These are phyloP conservation scores for Oscheius sp. DNA, from an alignment of 1,140 invertebrate genomes.

Conservation along the genomic window DNA sequence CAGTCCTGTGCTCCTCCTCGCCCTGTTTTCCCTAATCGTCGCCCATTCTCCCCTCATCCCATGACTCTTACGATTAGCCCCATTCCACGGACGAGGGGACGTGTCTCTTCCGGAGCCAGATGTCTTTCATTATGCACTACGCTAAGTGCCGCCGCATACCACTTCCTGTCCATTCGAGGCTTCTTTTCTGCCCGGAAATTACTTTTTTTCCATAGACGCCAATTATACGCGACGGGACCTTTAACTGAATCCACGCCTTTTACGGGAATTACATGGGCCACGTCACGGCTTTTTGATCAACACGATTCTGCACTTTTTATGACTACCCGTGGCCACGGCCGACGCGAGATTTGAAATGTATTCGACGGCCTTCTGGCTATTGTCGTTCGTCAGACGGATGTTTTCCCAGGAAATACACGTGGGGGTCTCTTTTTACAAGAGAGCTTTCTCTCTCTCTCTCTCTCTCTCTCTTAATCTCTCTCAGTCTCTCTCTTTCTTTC, in stretches of 20 bases:
- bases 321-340: too few species aligned
- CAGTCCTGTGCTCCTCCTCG: not conserved
- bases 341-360: too few species aligned
- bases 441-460: not conserved
- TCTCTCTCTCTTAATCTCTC: not conserved
- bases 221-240: too few species aligned
- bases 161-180: not conserved
- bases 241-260: too few species aligned
- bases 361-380: too few species aligned
- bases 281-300: too few species aligned
- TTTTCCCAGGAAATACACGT: too few species aligned
- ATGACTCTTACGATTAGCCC: not conserved
- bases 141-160: not conserved
- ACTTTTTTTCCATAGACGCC: too few species aligned
- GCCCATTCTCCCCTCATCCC: not conserved
- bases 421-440: not conserved
- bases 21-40: not conserved
- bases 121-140: not conserved
- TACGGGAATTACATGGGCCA: too few species aligned
- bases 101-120: not conserved
- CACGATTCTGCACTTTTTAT: too few species aligned
- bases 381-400: too few species aligned
- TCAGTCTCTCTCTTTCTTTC: not conserved
- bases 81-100: too few species aligned
- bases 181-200: not conserved